Evolutionary conservation across 2,797 vertebrate species (phyloP).

Genomic region (Acropternis orthonyx): DNA sequence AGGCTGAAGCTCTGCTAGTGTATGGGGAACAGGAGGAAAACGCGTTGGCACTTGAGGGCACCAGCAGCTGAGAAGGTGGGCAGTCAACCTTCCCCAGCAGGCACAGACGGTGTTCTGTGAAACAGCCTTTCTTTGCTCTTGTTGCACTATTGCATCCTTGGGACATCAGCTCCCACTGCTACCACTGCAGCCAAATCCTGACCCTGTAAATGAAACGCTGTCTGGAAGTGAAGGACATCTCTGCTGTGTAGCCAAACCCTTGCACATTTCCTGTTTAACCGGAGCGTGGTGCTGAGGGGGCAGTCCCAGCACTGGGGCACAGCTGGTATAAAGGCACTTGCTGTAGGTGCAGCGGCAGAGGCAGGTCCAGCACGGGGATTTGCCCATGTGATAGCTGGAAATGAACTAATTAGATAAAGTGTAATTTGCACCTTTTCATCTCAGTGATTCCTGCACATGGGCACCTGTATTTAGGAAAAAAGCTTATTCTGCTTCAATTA

Average conservation of each 20-base stretch:
- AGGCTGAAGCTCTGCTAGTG: not conserved
- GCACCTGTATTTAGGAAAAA: not conserved
- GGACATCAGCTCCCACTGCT: not conserved
- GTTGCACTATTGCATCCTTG: not conserved
- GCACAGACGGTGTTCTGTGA: not conserved
- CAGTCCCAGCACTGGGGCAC: not conserved
- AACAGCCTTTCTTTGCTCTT: not conserved
- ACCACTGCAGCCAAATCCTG: not conserved
- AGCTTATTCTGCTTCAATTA: constrained; percentile 42
- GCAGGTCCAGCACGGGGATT: not conserved
- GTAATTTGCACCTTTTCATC: not conserved
- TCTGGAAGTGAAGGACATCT: not conserved
- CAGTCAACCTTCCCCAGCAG: fast-evolving
- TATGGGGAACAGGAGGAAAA: not conserved
- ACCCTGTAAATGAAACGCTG: not conserved
- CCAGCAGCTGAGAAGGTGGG: not conserved
- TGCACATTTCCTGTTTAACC: not conserved
- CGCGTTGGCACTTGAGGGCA: fast-evolving
- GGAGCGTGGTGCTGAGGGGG: fast-evolving
- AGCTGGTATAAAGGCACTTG: not conserved
- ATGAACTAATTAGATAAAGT: not conserved
- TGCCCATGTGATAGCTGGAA: not conserved
- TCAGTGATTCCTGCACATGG: not conserved
- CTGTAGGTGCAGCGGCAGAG: not conserved
- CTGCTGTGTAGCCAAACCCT: not conserved